Percentiles rank a stretch among this genome's conserved stretches.
Conservation (phyloP, 2,113 vertebrate genomes). For the Natator depressus region DNA sequence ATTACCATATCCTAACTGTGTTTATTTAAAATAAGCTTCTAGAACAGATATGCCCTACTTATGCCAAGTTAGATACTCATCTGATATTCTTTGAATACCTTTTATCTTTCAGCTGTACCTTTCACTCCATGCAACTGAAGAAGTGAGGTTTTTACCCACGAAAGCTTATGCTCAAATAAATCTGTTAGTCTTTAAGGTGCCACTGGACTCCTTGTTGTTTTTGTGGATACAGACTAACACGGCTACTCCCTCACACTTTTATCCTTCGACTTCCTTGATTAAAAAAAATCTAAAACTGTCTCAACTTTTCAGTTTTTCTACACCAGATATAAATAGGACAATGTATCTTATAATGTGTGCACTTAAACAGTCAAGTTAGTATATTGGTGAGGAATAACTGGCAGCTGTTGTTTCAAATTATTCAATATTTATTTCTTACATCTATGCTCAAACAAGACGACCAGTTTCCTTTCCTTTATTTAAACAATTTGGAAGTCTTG, state of each 20-base stretch:
- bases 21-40: slow-evolving; percentile 38
- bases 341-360: not conserved
- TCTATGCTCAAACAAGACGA: not conserved
- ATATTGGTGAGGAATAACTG: not conserved
- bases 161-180: too few species aligned
- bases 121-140: too few species aligned
- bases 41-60: slow-evolving; percentile 25
- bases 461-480: not conserved
- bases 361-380: not conserved
- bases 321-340: not conserved
- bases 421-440: not conserved
- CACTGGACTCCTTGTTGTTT: too few species aligned
- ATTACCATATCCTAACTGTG: not conserved
- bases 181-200: too few species aligned
- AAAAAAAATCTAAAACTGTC: not conserved
- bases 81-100: not conserved
- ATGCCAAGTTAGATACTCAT: slow-evolving; percentile 4
- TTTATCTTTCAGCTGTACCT: not conserved
- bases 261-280: not conserved
- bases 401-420: not conserved
- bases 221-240: too few species aligned
- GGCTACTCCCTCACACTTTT: not conserved
- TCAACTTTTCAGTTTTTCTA: not conserved
- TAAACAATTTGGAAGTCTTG: not conserved
- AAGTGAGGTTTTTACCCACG: too few species aligned